These are phyloP conservation scores for Sebastes ruberrimus DNA, from an alignment of 2,797 vertebrate species.

Conservation along the genomic window DNA sequence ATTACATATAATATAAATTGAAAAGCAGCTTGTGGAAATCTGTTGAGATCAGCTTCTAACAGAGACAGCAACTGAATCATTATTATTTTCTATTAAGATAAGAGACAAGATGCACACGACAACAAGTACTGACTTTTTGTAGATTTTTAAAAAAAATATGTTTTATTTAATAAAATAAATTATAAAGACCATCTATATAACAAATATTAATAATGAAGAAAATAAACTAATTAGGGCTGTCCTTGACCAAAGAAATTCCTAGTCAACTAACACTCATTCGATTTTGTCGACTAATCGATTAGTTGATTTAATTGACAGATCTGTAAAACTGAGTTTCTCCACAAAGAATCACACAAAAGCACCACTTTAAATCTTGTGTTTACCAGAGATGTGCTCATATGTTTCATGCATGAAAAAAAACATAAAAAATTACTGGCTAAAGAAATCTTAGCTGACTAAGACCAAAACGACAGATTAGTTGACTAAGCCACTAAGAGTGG, in stretches of 20 bases:
- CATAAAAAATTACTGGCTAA: not conserved
- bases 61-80: not conserved
- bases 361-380: not conserved
- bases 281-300: too few species aligned
- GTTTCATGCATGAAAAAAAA: not conserved
- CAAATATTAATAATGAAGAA: not conserved
- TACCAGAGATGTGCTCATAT: not conserved
- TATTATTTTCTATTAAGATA: not conserved
- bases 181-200: not conserved
- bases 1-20: not conserved
- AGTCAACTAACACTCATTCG: too few species aligned
- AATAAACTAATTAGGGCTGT: not conserved
- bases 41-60: not conserved
- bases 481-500: not conserved
- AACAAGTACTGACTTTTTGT: not conserved
- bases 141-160: too few species aligned
- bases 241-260: too few species aligned
- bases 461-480: not conserved
- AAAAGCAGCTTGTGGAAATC: not conserved
- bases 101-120: not conserved
- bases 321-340: too few species aligned
- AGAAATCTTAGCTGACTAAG: not conserved
- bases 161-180: not conserved
- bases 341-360: too few species aligned
- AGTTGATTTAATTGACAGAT: too few species aligned